phyloP scores from a whole-genome alignment of 2,888 invertebrate genomes.

The Papilio protenor region DNA sequence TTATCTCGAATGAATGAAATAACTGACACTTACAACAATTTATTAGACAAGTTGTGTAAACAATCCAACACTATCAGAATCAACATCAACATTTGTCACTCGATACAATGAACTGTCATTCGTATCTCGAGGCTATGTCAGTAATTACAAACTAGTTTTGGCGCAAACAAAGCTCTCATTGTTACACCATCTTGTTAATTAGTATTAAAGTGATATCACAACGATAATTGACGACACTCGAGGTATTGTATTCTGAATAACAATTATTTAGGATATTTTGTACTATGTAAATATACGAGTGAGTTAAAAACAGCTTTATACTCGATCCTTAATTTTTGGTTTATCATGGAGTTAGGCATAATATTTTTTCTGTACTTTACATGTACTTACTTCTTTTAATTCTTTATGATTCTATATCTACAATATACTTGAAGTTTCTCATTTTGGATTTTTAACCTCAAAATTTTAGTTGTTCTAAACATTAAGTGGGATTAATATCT shows the following conservation, averaged over 20 bases:
- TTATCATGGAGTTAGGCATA: neutral
- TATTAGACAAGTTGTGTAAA: constrained; percentile 16
- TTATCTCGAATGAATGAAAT: neutral
- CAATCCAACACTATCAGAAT: constrained; percentile 17
- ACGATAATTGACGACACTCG: constrained; percentile 17
- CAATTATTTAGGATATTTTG: neutral
- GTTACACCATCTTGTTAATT: constrained; percentile 36
- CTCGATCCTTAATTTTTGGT: neutral
- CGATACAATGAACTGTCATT: constrained; percentile 27
- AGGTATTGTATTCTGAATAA: neutral
- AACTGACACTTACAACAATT: neutral
- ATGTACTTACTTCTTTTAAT: no score
- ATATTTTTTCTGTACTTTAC: neutral
- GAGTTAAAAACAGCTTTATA: neutral
- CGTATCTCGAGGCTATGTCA: constrained; percentile 29
- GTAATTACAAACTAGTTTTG: constrained; percentile 39
- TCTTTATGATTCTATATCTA: no score
- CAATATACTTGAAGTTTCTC: no score
- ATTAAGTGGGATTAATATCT: no score
- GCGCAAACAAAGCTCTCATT: constrained; percentile 36
- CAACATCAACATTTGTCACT: constrained; percentile 25
- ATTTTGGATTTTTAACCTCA: no score
- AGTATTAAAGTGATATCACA: constrained; percentile 30
- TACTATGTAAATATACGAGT: neutral
- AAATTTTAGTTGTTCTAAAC: no score